Conservation (phyloP, 2,797 vertebrate genomes). For the Loriculus beryllinus region DNA sequence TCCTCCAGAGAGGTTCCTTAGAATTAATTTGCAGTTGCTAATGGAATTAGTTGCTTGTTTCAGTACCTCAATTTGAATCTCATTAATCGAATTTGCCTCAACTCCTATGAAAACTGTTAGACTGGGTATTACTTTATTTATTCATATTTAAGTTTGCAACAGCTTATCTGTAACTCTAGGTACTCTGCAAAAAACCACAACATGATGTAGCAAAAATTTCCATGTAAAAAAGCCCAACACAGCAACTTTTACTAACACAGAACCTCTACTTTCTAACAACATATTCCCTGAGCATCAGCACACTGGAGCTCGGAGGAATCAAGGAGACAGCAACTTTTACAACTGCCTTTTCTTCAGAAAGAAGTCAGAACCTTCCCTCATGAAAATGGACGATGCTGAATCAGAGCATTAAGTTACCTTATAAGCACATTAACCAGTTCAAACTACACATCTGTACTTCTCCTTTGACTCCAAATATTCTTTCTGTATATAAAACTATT, state of each 20-base stretch:
- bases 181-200: background rate
- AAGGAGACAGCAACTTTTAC: background rate
- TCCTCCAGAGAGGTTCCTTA: background rate
- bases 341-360: background rate
- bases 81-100: constrained; percentile 28
- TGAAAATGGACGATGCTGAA: background rate
- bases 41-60: constrained; percentile 40
- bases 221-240: background rate
- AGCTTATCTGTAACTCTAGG: background rate
- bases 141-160: background rate
- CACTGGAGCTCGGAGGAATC: background rate
- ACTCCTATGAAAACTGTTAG: background rate
- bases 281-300: background rate
- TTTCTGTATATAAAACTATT: background rate
- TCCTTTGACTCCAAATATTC: background rate
- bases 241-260: background rate
- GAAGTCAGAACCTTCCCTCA: fast-evolving
- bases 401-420: background rate
- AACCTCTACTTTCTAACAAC: background rate
- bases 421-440: background rate
- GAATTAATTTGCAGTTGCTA: constrained; percentile 32
- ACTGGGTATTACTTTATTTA: background rate
- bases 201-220: background rate
- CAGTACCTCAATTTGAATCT: constrained; percentile 27
- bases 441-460: background rate